phyloP scores from a whole-genome alignment of 92 coral and sea anemone species.

The Phenganax stokvisi region DNA sequence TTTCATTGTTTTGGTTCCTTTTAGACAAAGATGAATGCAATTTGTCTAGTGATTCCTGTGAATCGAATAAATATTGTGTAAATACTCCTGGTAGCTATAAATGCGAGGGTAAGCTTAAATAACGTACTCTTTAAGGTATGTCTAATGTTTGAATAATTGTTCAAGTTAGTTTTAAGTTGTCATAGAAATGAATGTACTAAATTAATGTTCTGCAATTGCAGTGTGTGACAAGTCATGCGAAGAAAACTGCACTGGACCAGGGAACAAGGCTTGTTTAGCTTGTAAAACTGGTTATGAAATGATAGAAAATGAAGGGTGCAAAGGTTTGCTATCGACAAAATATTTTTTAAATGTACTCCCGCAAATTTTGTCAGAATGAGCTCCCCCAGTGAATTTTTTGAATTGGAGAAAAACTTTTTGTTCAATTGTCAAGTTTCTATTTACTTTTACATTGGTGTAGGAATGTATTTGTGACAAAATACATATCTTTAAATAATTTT shows the following conservation, averaged over 20 bases:
- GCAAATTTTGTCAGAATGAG: too few relatives aligned
- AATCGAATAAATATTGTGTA: constrained; percentile 66
- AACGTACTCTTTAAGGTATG: not conserved
- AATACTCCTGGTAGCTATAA: constrained; percentile 80
- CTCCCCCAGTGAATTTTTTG: too few relatives aligned
- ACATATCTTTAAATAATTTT: not conserved
- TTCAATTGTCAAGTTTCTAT: too few relatives aligned
- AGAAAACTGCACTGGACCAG: constrained; percentile 80
- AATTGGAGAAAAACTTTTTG: too few relatives aligned
- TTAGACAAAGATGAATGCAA: constrained; percentile 80
- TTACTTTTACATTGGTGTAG: too few relatives aligned
- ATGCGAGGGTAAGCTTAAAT: constrained; percentile 61
- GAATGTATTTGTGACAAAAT: too few relatives aligned
- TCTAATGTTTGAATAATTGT: not conserved
- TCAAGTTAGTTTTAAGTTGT: not conserved
- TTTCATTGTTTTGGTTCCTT: not conserved
- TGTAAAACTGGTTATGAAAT: constrained; percentile 73
- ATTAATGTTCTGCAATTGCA: constrained; percentile 7
- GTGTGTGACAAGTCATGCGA: constrained; percentile 86
- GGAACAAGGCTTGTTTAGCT: constrained; percentile 68
- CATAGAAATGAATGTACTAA: not conserved
- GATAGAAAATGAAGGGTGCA: constrained; percentile 85
- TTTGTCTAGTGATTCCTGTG: constrained; percentile 62
- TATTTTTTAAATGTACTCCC: not conserved
- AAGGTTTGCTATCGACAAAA: constrained; percentile 48